Evolutionary conservation across 2,797 vertebrate species (phyloP), one percentile per base, ranked within the genome.

Genomic region (Coendou prehensilis): DNA sequence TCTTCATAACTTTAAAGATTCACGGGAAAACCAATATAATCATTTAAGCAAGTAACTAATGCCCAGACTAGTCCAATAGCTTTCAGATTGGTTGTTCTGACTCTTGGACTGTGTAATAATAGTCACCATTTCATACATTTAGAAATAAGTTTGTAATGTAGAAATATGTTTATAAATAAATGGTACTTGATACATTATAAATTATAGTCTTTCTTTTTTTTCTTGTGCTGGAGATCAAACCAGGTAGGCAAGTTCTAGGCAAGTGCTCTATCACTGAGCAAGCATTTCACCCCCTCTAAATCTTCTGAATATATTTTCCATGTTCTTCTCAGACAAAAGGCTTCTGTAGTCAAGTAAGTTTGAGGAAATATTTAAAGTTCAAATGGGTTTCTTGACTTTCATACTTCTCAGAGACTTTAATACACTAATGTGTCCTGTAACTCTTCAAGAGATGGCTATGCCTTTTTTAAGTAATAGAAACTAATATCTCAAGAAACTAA

Each of bases 321-420:
- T 67, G 5, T 57, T 93, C 37, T 93, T 8, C 4, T 92, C 1
- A 73, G 37, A 30, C 69, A 73, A 50, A 79, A 82, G 2, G n/a
- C 28, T 95, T 93, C 69, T 89, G 6, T 64, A 41, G 30, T 93
- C 80, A 91, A 91, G 23, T 80, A n/a, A 47, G 56, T 95, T 75
- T 83, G 57, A 95, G 47, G 37, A 96, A 96, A 89, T 80, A 63
- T 85, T 52, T 85, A 71, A 73, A 81, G 45, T 85, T 88, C 89
- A 93, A 71, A 71, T 28, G 52, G 2, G 13, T 61, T 73, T 95
- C 20, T 92, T 94, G 61, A 64, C 22, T n/a, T 59, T 45, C 76
- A 57, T 52, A 87, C 7, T 33, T 89, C 82, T 61, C 20, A 94
- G 73, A 82, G 69, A 45, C 8, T 90, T 80, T 76, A 50, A 52